Conservation (phyloP, 2,797 vertebrate genomes). For the Tadarida brasiliensis region DNA sequence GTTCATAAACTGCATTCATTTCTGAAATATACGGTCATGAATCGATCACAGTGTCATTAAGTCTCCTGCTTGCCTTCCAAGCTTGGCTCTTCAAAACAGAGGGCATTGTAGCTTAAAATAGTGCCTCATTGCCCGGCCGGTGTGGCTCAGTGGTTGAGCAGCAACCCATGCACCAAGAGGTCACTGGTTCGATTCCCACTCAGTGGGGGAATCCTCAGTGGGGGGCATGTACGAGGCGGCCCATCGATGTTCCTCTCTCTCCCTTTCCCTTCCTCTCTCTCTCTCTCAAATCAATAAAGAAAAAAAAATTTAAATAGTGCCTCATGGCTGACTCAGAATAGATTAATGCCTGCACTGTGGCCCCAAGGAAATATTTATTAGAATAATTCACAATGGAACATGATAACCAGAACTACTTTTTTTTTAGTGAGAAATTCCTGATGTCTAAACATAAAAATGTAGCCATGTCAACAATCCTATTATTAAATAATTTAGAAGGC, state of each 20-base stretch:
- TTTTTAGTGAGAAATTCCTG: background rate
- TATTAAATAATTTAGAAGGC: constrained; percentile 16
- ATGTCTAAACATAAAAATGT: background rate
- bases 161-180: too few relatives aligned
- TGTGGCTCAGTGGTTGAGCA: too few relatives aligned
- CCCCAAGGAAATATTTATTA: background rate
- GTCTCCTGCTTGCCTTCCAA: background rate
- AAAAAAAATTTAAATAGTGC: background rate
- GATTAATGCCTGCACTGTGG: background rate
- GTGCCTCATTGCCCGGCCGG: too few relatives aligned
- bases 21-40: background rate
- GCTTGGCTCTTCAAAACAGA: background rate
- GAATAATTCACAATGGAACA: background rate
- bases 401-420: background rate
- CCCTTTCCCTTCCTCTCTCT: too few relatives aligned
- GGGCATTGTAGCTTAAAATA: background rate
- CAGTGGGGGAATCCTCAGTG: too few relatives aligned
- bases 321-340: background rate
- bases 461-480: background rate
- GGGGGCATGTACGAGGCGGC: too few relatives aligned
- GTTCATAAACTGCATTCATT: constrained; percentile 20
- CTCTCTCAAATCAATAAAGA: too few relatives aligned
- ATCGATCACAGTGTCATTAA: background rate
- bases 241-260: too few relatives aligned
- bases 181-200: too few relatives aligned